Evolutionary conservation across 2,113 vertebrate genomes (phyloP).

Genomic region (Oryzias melastigma): DNA sequence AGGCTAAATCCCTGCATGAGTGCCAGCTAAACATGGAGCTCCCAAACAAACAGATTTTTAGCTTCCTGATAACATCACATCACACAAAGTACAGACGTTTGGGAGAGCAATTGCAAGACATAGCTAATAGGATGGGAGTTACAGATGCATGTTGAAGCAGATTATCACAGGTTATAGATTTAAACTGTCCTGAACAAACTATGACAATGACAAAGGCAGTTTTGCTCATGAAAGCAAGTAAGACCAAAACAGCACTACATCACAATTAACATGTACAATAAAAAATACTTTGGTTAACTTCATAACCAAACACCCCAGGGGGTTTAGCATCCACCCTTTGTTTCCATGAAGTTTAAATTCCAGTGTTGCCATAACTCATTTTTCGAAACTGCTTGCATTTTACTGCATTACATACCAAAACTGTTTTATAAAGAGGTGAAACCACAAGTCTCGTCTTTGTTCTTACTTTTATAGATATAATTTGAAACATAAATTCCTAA

Average conservation of each 20-base stretch:
- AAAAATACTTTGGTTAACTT: conserved; percentile 26
- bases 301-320: conserved; percentile 43
- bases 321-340: conserved; percentile 50
- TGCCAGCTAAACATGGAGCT: conserved; percentile 18
- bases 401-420: no score
- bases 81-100: conserved; percentile 48
- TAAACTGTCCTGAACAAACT: conserved; percentile 24
- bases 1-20: conserved; percentile 16
- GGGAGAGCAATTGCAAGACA: conserved; percentile 31
- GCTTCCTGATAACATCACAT: conserved; percentile 58
- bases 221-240: conserved; percentile 14
- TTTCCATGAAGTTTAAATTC: conserved; percentile 58
- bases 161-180: conserved; percentile 14
- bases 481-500: background rate
- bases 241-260: conserved; percentile 24
- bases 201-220: conserved; percentile 7
- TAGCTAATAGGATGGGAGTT: conserved; percentile 23
- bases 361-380: conserved; percentile 59
- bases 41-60: conserved; percentile 58
- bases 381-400: conserved; percentile 23
- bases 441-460: no score
- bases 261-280: conserved; percentile 13
- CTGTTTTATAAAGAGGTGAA: no score
- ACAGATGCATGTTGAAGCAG: conserved; percentile 20
- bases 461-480: no score